Percentiles rank a stretch among this genome's conserved stretches.
phyloP scores from a whole-genome alignment of 2,888 invertebrate genomes.

The Lumbricus terrestris region DNA sequence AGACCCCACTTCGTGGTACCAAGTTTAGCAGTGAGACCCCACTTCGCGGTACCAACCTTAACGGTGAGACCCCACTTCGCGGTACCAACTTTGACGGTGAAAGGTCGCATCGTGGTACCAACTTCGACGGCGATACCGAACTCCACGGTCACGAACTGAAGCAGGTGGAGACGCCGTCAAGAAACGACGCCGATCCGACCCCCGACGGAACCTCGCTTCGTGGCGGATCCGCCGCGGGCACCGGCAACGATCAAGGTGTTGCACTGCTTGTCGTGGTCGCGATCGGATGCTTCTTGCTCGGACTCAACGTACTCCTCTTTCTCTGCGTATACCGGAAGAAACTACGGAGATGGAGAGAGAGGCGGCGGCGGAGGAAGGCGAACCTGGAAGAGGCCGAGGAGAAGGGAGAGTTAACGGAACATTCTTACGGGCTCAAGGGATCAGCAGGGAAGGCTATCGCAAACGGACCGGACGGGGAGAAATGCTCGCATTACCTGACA shows the following conservation, averaged over 20 bases:
- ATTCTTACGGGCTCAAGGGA: neutral
- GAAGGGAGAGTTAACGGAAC: conserved; percentile 40
- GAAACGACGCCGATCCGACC: neutral
- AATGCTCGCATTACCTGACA: neutral
- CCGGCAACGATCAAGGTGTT: conserved; percentile 20
- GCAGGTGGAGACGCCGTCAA: neutral
- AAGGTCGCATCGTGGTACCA: too few relatives aligned
- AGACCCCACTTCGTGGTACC: too few relatives aligned
- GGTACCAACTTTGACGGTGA: too few relatives aligned
- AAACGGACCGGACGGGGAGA: neutral
- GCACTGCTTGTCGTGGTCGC: conserved; percentile 67
- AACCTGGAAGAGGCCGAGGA: neutral
- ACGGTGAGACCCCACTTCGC: too few relatives aligned
- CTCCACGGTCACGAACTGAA: neutral
- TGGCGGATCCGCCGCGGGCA: neutral
- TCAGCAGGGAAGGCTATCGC: neutral
- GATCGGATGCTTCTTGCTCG: conserved; percentile 86
- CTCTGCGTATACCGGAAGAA: conserved; percentile 88
- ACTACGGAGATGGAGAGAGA: conserved; percentile 30
- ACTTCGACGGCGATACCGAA: neutral
- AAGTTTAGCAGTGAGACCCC: too few relatives aligned
- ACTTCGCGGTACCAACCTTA: too few relatives aligned
- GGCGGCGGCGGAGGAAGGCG: neutral
- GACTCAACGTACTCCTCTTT: conserved; percentile 87
- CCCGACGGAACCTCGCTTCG: neutral